phyloP scores from a whole-genome alignment of 1,140 invertebrate species.

The Chironomus tepperi region DNA sequence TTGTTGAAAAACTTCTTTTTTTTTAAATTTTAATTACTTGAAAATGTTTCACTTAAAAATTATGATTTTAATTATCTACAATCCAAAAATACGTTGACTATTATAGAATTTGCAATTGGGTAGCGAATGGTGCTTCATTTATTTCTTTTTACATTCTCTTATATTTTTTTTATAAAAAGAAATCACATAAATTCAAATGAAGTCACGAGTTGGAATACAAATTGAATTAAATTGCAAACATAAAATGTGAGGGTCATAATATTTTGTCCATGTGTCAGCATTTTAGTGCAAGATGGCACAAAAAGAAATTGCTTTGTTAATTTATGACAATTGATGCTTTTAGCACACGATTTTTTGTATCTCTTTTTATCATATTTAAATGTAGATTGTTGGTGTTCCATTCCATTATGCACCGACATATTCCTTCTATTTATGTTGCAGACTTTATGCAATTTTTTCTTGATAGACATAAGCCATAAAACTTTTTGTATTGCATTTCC shows the following conservation, averaged over 20 bases:
- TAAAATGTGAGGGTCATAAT: not conserved
- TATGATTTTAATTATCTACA: not conserved
- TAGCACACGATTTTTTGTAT: no score
- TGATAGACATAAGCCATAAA: not conserved
- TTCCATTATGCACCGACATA: no score
- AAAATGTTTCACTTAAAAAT: not conserved
- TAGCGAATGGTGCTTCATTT: no score
- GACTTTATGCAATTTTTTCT: not conserved
- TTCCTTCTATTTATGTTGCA: not conserved
- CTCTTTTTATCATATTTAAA: not conserved
- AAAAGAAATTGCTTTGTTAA: not conserved
- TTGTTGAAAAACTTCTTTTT: not conserved
- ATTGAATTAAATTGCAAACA: slow-evolving; percentile 16
- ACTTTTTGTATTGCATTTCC: no score
- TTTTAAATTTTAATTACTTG: not conserved
- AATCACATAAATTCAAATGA: slow-evolving; percentile 20
- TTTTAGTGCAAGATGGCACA: not conserved
- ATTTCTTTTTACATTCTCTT: no score
- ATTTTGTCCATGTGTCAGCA: not conserved
- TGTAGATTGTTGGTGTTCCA: no score
- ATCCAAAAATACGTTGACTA: no score
- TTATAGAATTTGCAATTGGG: no score
- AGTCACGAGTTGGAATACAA: slow-evolving; percentile 20
- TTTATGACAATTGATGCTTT: slow-evolving; percentile 1
- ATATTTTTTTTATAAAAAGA: not conserved